Conservation (phyloP, 2,113 vertebrate genomes). For the Rhipidura dahli region DNA sequence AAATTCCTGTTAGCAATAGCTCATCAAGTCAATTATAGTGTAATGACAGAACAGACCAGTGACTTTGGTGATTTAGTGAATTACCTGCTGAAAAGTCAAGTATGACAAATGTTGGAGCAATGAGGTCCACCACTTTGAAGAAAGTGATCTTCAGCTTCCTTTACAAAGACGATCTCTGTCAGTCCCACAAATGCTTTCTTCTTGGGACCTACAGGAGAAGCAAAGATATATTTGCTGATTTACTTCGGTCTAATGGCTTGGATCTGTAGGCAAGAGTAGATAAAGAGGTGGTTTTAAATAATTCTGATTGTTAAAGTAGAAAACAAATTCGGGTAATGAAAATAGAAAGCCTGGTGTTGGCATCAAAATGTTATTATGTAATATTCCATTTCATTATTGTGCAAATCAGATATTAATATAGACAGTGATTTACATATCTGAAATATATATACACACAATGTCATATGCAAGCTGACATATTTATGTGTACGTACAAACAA, state of each 20-base stretch:
- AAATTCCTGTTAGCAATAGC: neutral
- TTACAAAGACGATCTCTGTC: neutral
- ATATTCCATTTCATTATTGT: neutral
- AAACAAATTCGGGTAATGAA: slow-evolving; percentile 16
- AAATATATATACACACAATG: neutral
- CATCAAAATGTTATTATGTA: neutral
- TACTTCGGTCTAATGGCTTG: neutral
- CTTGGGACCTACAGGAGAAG: neutral
- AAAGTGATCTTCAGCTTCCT: neutral
- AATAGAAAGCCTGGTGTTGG: neutral
- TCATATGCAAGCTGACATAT: neutral
- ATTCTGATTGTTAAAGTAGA: neutral
- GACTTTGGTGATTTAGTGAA: neutral
- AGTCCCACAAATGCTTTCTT: neutral
- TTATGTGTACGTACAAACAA: neutral
- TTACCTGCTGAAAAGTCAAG: neutral
- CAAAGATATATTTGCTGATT: slow-evolving; percentile 20
- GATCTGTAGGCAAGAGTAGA: slow-evolving; percentile 4
- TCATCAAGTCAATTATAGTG: neutral
- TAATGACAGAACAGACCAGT: neutral
- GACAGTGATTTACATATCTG: neutral
- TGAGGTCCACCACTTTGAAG: neutral
- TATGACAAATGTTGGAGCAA: neutral
- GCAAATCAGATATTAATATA: neutral
- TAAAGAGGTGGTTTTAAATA: neutral